A percentile compares a stretch with the other conserved stretches of the same genome.
phyloP scores from a whole-genome alignment of 1,140 invertebrate genomes.

The Coptotermes formosanus region DNA sequence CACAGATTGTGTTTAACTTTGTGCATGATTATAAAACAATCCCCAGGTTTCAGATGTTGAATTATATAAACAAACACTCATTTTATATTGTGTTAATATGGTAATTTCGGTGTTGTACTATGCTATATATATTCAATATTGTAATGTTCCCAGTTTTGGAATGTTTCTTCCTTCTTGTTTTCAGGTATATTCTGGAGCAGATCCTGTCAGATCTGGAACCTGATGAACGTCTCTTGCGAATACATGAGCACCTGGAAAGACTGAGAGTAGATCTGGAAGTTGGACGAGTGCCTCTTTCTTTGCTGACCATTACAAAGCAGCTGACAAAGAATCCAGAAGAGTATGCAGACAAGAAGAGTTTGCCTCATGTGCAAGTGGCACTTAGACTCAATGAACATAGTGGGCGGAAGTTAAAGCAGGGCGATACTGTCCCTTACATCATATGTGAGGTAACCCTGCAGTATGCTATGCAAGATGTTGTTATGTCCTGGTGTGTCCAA shows the following conservation, averaged over 20 bases:
- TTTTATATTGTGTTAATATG: too few species aligned
- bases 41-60: too few species aligned
- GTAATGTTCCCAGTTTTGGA: too few species aligned
- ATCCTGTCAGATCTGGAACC: conserved; percentile 76
- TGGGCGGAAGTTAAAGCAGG: conserved; percentile 81
- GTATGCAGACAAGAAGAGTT: conserved; percentile 80
- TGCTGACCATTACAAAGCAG: conserved; percentile 92
- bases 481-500: not conserved
- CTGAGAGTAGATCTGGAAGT: conserved; percentile 67
- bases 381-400: conserved; percentile 77
- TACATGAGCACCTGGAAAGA: conserved; percentile 69
- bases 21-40: too few species aligned
- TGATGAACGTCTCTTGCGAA: conserved; percentile 83
- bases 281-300: conserved; percentile 68
- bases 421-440: conserved; percentile 94
- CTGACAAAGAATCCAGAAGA: conserved; percentile 93
- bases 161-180: conserved; percentile 32
- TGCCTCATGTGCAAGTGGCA: conserved; percentile 88
- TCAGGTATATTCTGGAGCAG: conserved; percentile 72
- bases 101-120: too few species aligned
- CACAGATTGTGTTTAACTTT: too few species aligned
- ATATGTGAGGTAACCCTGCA: conserved; percentile 75
- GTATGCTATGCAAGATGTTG: not conserved
- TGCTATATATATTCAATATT: too few species aligned
- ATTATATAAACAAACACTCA: too few species aligned